Conservation (phyloP, 2,888 invertebrate genomes). For the Euclidia mi region DNA sequence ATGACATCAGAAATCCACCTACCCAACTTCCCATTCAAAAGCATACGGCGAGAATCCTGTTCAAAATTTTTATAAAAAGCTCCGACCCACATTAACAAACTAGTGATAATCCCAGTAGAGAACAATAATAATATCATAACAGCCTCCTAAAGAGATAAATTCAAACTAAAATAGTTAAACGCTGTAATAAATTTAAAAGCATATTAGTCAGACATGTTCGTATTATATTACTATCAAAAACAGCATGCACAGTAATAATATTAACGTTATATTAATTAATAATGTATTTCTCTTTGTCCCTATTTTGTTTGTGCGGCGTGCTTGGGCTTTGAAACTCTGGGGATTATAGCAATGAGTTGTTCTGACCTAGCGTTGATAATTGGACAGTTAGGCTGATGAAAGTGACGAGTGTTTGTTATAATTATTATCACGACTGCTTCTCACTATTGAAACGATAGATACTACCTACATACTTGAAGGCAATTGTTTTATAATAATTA, state of each 20-base stretch:
- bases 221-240: conserved; percentile 15
- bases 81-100: conserved; percentile 18
- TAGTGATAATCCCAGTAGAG: conserved; percentile 19
- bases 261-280: conserved; percentile 11
- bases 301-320: conserved; percentile 4
- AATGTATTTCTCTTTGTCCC: conserved; percentile 1
- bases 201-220: conserved; percentile 37
- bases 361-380: too few species aligned
- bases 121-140: conserved; percentile 1
- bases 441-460: too few species aligned
- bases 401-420: too few species aligned
- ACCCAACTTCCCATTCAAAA: too few species aligned
- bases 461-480: too few species aligned
- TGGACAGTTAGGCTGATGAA: too few species aligned
- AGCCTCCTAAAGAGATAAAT: conserved; percentile 39
- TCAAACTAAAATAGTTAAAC: conserved; percentile 41
- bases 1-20: too few species aligned
- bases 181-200: conserved; percentile 50
- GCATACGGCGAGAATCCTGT: too few species aligned
- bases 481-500: too few species aligned
- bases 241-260: conserved; percentile 12
- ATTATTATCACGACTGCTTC: too few species aligned
- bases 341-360: not conserved
- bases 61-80: too few species aligned
- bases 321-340: conserved; percentile 2